Evolutionary conservation across 2,888 invertebrate genomes (phyloP), one percentile per base, ranked within the genome.

Genomic region (Thereva unica): DNA sequence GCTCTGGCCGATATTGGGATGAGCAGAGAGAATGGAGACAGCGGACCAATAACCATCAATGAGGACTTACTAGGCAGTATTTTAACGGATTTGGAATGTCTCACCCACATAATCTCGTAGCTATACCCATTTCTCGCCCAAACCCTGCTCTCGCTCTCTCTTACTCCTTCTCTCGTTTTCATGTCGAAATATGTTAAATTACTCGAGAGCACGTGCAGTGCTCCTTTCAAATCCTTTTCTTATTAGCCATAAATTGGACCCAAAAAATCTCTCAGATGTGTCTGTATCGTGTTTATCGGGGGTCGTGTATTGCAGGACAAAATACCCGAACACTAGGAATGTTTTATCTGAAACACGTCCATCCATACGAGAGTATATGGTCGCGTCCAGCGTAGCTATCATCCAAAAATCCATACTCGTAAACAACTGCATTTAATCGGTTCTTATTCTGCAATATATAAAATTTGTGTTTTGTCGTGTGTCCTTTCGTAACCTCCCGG

Each of bases 391-490:
- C 59, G 61, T 69, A 63, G 61, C 50, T 61, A 68, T 67, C 67
- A 67, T 68, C 63, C 53, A 68, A 68, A 75, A 77, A 77, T 78
- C 77, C 76, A 74, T 75, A 75, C 76, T 76, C 77, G 72, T 77
- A 77, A 77, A 78, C 78, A 77, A 77, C 77, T 78, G 76, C 77
- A 78, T 75, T 75, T 77, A 78, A 77, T 78, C 77, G 72, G 71
- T 71, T 71, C 70, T 72, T 72, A 71, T 72, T 72, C 70, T 67
- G 54, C 66, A 67, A 69, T 69, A 69, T 69, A 69, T 69, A 69
- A 69, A 69, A 69, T 69, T 69, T 67, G 67, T 67, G 67, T 67
- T 67, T 61, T 59, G 56, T 49, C 50, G 55, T 66, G 23, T 23
- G 57, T 52, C 66, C 59, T 44, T 53, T 54, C 50, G 59, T 61